These are phyloP conservation scores for Sebastes melanostomus DNA, from an alignment of 2,797 vertebrate species.

Conservation along the genomic window DNA sequence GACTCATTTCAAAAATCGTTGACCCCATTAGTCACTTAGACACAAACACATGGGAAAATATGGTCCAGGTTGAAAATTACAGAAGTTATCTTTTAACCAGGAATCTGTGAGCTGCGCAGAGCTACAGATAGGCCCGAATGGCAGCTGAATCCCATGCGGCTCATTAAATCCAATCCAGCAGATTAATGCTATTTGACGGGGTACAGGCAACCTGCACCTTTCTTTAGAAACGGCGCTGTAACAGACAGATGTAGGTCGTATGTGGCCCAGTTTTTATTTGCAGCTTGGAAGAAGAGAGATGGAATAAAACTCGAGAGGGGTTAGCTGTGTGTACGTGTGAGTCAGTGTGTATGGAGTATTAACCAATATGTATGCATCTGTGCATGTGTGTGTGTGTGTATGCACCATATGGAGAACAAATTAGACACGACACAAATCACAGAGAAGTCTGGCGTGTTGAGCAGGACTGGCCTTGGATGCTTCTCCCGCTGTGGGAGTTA, in stretches of 20 bases:
- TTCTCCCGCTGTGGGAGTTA: constrained; percentile 59
- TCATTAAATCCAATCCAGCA: constrained; percentile 55
- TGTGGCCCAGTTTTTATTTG: constrained; percentile 23
- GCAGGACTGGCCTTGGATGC: constrained; percentile 61
- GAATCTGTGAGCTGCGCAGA: neutral
- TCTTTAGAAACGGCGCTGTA: constrained; percentile 5
- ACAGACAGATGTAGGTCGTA: constrained; percentile 13
- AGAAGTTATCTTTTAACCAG: neutral
- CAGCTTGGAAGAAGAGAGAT: constrained; percentile 17
- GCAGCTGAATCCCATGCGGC: constrained; percentile 40
- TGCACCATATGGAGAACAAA: constrained; percentile 70
- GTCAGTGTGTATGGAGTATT: constrained; percentile 12
- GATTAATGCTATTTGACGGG: constrained; percentile 39
- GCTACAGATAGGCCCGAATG: constrained; percentile 6
- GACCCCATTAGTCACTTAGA: too few species aligned
- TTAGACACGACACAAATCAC: constrained; percentile 70
- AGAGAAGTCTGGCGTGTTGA: constrained; percentile 49
- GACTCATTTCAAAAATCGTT: too few species aligned
- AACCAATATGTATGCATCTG: neutral
- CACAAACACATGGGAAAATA: too few species aligned
- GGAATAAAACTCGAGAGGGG: constrained; percentile 26
- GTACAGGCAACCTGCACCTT: constrained; percentile 24
- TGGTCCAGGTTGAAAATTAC: fast-evolving
- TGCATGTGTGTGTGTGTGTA: neutral
- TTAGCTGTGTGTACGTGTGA: constrained; percentile 14